A percentile compares a stretch with the other conserved stretches of the same genome.
Evolutionary conservation across 2,113 vertebrate genomes (phyloP).

Genomic region (Aphyosemion australe): DNA sequence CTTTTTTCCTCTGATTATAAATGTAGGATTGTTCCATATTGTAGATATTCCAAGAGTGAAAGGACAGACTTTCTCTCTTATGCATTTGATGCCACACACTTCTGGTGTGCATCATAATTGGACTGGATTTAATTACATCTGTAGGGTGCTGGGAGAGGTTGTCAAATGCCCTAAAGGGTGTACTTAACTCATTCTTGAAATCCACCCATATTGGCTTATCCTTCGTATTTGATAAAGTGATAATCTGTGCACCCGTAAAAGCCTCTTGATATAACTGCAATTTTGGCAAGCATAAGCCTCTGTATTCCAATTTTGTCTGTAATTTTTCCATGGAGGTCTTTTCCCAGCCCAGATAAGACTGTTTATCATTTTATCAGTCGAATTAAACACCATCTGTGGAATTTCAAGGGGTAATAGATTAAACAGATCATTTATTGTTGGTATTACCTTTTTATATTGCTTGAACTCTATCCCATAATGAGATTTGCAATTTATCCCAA

Average conservation of each 20-base stretch:
- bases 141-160: not conserved
- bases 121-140: constrained; percentile 4
- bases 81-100: not conserved
- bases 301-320: not conserved
- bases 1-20: not conserved
- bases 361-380: not conserved
- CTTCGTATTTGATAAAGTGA: not conserved
- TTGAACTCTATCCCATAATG: not conserved
- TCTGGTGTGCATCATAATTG: constrained; percentile 1
- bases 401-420: not conserved
- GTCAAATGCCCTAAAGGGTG: not conserved
- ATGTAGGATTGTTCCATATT: not conserved
- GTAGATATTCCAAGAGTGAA: not conserved
- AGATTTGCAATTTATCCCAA: not conserved
- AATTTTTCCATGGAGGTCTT: not conserved
- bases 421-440: not conserved
- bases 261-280: not conserved
- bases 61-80: not conserved
- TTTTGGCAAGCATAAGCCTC: not conserved
- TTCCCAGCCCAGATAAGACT: not conserved
- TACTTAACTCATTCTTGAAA: not conserved
- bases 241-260: not conserved
- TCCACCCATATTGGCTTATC: not conserved
- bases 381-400: not conserved
- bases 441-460: not conserved